phyloP scores from a whole-genome alignment of 2,888 invertebrate species.

The Metalampra italica region DNA sequence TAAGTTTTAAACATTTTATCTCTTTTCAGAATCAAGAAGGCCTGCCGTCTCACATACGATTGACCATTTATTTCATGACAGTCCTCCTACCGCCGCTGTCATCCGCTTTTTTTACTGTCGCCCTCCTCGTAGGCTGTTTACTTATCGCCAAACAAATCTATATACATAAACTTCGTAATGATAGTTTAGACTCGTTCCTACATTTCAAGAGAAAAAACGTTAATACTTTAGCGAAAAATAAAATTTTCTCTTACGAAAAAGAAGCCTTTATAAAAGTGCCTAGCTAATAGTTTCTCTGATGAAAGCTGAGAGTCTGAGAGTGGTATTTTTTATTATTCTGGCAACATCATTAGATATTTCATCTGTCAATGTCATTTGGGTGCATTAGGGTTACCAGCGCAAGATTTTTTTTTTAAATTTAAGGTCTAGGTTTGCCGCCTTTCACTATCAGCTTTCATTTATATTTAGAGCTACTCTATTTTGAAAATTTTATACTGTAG shows the following conservation, averaged over 20 bases:
- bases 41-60: conserved; percentile 68
- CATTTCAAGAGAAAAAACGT: conserved; percentile 50
- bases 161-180: conserved; percentile 34
- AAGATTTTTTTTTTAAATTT: too few species aligned
- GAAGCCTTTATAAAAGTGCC: conserved; percentile 46
- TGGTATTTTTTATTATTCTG: too few species aligned
- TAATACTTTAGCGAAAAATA: conserved; percentile 45
- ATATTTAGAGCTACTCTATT: too few species aligned
- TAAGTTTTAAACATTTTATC: too few species aligned
- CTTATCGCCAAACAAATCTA: conserved; percentile 49
- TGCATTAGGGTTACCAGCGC: too few species aligned
- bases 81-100: conserved; percentile 73
- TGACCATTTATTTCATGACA: conserved; percentile 68
- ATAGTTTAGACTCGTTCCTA: conserved; percentile 41
- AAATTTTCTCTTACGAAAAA: conserved; percentile 52
- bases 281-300: conserved; percentile 22
- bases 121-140: conserved; percentile 44
- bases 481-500: too few species aligned
- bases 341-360: too few species aligned
- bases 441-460: too few species aligned
- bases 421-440: too few species aligned
- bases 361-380: too few species aligned
- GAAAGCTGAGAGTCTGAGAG: not conserved
- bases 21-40: conserved; percentile 75
- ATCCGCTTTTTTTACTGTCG: conserved; percentile 32